Base-by-base conservation (phyloP, 2,797 vertebrate genomes). In the Sphaeramia orbicularis region DNA sequence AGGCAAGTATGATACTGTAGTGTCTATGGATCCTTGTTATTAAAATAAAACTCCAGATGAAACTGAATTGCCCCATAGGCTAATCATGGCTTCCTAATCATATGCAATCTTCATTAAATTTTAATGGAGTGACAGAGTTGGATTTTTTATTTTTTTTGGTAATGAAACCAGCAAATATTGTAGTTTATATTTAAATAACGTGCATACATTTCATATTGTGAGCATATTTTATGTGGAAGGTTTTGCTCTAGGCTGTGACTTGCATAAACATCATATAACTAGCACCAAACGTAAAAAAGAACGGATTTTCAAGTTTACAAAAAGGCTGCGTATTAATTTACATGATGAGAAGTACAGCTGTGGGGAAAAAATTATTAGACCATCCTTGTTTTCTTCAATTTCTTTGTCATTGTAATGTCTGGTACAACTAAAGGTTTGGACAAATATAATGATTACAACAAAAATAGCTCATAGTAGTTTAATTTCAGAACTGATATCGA, bases 71-170 rank as follows among this genome's bases (percentile, higher is more conserved):
- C 42, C 21, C 45, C 2, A 42, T 6, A 41, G 53, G 47, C 37
- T 54, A 27, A 52, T 51, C 24, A 41, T 45, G 8, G 12, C 40
- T 49, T 71, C 41, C 40, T 64, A 71, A 66, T 61, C 50, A 55
- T 47, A 59, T 15, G 65, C 35, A 37, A 58, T 19, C 30, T 42
- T 54, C 32, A 57, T 65, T 47, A 50, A 62, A 65, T 15, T 67
- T 74, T 58, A 74, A 77, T 63, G 41, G 30, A 32, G 21, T 42
- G n/a, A 58, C 36, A 40, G 4, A 47, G 10, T 13, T 47, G 3
- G 19, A 19, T 47, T 21, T 47, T 47, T 10, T 19, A n/a, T 9
- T 19, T n/a, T n/a, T n/a, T n/a, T n/a, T n/a, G n/a, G 4, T 4
- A 10, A 19, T 19, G 21, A 21, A 21, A 47, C 38, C 13, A 40